phyloP scores from a whole-genome alignment of 2,113 vertebrate species.

The Carassius carassius region DNA sequence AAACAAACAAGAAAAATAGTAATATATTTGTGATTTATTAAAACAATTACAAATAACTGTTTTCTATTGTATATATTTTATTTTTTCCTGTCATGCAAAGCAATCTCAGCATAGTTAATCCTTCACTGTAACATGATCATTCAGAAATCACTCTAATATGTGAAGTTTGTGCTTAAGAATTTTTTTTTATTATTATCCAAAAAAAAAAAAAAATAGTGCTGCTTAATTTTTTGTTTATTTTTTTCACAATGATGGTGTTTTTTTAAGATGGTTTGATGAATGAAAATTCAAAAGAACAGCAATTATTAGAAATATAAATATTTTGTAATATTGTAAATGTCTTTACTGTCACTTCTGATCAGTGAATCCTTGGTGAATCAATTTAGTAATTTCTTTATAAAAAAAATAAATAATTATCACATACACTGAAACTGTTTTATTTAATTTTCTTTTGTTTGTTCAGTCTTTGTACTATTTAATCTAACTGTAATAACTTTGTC shows the following conservation, averaged over 20 bases:
- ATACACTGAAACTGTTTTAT: not conserved
- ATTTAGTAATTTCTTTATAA: not conserved
- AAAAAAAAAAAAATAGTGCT: not conserved
- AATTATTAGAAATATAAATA: not conserved
- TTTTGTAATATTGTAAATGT: not conserved
- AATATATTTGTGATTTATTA: not conserved
- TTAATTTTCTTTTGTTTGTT: not conserved
- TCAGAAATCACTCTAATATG: not conserved
- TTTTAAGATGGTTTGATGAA: not conserved
- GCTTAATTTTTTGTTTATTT: not conserved
- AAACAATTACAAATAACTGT: not conserved
- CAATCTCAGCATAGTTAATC: not conserved
- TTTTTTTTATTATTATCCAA: not conserved
- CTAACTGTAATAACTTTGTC: not conserved
- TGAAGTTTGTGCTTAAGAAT: not conserved
- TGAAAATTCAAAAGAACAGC: not conserved
- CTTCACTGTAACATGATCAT: not conserved
- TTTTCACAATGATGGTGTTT: not conserved
- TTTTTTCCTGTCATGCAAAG: too few species aligned
- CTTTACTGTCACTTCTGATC: not conserved
- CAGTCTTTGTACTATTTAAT: not conserved
- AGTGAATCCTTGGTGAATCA: not conserved
- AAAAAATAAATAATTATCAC: not conserved
- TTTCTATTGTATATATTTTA: not conserved
- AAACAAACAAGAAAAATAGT: too few species aligned